Percentiles rank a stretch among this genome's conserved stretches.
phyloP scores from a whole-genome alignment of 1,140 invertebrate species.

The Eubasilissa regina region DNA sequence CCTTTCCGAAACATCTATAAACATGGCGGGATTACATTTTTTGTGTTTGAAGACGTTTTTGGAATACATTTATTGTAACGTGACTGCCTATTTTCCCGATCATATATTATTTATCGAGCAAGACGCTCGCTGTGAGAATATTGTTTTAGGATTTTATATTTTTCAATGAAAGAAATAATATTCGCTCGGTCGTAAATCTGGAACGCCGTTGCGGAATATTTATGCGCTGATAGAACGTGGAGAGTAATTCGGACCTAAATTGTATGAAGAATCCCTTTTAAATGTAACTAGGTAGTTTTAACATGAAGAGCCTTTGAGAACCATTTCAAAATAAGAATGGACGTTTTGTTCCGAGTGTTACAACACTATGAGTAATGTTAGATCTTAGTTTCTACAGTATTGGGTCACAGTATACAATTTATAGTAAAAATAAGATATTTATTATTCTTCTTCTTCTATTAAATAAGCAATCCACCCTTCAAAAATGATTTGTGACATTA shows the following conservation, averaged over 20 bases:
- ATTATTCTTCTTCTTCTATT: too few relatives aligned
- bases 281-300: too few relatives aligned
- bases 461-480: too few relatives aligned
- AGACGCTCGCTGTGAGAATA: background rate
- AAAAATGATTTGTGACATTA: too few relatives aligned
- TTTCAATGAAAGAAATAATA: constrained; percentile 26
- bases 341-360: too few relatives aligned
- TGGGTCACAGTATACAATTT: too few relatives aligned
- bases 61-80: constrained; percentile 31
- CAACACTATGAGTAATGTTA: too few relatives aligned
- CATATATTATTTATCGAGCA: constrained; percentile 29
- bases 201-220: background rate
- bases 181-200: constrained; percentile 3
- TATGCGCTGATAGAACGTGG: background rate
- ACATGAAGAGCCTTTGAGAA: too few relatives aligned
- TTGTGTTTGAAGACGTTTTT: background rate
- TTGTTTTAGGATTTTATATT: constrained; percentile 19
- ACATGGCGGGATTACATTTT: background rate
- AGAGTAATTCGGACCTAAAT: background rate
- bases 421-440: too few relatives aligned
- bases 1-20: constrained; percentile 3
- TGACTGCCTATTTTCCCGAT: constrained; percentile 1
- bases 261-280: too few relatives aligned
- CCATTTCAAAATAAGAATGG: too few relatives aligned
- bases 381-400: too few relatives aligned